These are phyloP conservation scores for Miniopterus natalensis DNA, from an alignment of 2,113 vertebrate genomes.

Conservation along the genomic window DNA sequence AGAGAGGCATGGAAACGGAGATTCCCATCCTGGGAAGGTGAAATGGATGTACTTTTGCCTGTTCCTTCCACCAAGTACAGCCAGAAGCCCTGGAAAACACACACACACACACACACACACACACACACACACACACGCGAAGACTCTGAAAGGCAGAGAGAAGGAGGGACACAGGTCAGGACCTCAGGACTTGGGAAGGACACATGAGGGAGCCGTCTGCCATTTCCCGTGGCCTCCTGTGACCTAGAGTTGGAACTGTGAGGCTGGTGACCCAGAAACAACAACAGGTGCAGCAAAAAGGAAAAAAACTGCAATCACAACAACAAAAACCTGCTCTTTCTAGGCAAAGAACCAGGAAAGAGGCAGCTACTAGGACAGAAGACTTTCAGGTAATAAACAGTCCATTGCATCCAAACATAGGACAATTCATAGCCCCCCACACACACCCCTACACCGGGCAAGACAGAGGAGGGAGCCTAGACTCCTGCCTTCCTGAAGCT, in stretches of 20 bases:
- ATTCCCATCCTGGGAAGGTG: neutral
- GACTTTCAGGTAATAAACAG: neutral
- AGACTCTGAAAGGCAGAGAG: neutral
- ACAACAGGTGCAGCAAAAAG: neutral
- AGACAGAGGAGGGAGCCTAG: neutral
- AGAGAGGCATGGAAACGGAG: neutral
- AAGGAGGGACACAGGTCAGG: neutral
- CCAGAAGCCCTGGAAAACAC: neutral
- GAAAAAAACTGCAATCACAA: neutral
- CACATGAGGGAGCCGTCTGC: neutral
- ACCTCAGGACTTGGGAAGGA: no score
- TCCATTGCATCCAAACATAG: neutral
- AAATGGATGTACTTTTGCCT: neutral
- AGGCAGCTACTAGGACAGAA: neutral
- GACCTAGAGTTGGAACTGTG: neutral
- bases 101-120: no score
- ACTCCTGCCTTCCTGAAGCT: neutral
- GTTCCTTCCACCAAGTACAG: neutral
- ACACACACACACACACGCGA: neutral
- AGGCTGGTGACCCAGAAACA: neutral
- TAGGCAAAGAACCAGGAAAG: neutral
- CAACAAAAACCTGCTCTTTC: neutral
- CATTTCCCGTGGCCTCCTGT: neutral
- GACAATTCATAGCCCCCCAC: neutral
- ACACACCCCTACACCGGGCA: neutral